These are phyloP conservation scores for Stomatorhinus walkeri DNA, from an alignment of 2,797 vertebrate species.

Conservation along the genomic window DNA sequence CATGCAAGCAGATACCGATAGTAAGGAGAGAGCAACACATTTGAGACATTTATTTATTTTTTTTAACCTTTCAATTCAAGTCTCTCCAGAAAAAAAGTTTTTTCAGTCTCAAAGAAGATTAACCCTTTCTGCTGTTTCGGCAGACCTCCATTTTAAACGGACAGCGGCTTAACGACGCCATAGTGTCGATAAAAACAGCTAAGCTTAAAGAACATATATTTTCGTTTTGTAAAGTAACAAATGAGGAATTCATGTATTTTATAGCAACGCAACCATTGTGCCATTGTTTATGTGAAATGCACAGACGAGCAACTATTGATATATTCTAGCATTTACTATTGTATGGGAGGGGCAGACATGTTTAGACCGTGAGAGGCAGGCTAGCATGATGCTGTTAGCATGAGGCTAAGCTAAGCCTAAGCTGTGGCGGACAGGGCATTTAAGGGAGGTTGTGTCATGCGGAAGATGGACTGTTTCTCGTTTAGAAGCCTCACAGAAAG, in stretches of 20 bases:
- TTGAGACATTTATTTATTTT: constrained; percentile 32
- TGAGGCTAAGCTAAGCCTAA: background rate
- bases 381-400: background rate
- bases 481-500: constrained; percentile 9
- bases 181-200: constrained; percentile 39
- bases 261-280: background rate
- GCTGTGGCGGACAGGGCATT: background rate
- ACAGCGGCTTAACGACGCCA: constrained; percentile 47
- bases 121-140: constrained; percentile 27
- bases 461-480: constrained; percentile 19
- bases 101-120: constrained; percentile 41
- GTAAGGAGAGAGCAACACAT: constrained; percentile 33
- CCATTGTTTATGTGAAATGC: background rate
- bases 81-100: constrained; percentile 38
- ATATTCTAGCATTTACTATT: constrained; percentile 11
- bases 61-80: constrained; percentile 37
- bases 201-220: constrained; percentile 10
- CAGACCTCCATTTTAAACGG: constrained; percentile 42
- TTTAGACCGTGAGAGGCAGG: background rate
- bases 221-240: background rate
- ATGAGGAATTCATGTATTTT: background rate
- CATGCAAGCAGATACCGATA: constrained; percentile 39
- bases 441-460: constrained; percentile 40
- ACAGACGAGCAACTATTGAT: background rate
- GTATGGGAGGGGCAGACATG: background rate